A percentile compares a stretch with the other conserved stretches of the same genome.
Conservation (phyloP, 2,797 vertebrate species). For the Lates japonicus region DNA sequence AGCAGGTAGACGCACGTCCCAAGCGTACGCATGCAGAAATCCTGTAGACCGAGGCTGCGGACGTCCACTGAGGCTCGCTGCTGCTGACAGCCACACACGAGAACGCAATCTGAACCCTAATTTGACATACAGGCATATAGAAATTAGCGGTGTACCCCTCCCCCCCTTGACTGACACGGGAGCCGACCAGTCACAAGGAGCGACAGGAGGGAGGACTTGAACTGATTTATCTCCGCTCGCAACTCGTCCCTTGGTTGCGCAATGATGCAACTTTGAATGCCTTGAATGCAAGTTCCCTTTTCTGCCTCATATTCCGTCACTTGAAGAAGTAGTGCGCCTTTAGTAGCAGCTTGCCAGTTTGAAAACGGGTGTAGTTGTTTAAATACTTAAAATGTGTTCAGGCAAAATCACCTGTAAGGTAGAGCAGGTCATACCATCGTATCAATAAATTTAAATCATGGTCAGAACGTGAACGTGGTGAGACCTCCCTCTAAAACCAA, state of each 20-base stretch:
- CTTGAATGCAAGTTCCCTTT: constrained; percentile 37
- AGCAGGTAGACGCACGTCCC: constrained; percentile 59
- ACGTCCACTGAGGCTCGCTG: constrained; percentile 31
- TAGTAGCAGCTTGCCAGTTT: neutral
- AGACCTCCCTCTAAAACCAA: neutral
- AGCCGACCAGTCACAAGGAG: constrained; percentile 80
- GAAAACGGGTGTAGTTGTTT: neutral
- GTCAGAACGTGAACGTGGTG: neutral
- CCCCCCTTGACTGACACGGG: constrained; percentile 77
- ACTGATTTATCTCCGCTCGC: constrained; percentile 48
- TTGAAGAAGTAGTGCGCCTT: neutral
- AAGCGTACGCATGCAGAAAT: constrained; percentile 33
- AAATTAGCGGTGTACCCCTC: constrained; percentile 81
- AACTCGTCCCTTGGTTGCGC: constrained; percentile 68
- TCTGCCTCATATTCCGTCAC: constrained; percentile 7
- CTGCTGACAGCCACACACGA: constrained; percentile 68
- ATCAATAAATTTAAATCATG: neutral
- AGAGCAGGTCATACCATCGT: neutral
- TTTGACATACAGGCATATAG: constrained; percentile 83
- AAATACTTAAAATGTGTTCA: neutral
- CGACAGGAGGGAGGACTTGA: constrained; percentile 75
- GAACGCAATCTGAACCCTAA: constrained; percentile 78
- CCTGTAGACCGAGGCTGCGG: constrained; percentile 17
- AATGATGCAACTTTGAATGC: constrained; percentile 70
- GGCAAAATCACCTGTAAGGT: no score